Base-by-base conservation (phyloP, 92 coral and sea anemone genomes). In the Paragorgia papillata region DNA sequence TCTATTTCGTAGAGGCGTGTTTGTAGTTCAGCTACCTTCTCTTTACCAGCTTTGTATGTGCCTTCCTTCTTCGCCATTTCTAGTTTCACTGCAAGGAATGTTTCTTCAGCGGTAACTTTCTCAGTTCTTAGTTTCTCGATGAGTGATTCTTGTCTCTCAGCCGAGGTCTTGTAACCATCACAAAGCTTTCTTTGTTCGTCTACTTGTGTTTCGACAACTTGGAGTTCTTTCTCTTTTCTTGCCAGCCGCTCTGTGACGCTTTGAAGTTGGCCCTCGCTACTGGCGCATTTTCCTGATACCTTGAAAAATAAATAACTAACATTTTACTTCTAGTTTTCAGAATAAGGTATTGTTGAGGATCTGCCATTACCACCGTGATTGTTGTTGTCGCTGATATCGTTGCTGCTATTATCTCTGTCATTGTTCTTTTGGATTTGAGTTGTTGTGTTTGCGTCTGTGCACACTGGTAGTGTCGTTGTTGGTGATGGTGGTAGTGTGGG, bases 171-270 rank as follows among this genome's bases (percentile, higher is more conserved):
- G 63, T 53, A 55, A 8, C 78, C 78, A 71, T 71, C 78, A 33
- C 64, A 53, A 17, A 71, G 64, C 64, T 71, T 71, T 32, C 78
- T 57, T 51, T 71, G 78, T 55, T 71, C 78, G 18, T 71, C 78
- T 29, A 71, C 64, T 29, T 71, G 78, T 28, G 57, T 54, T 24
- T 71, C 78, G 2, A 71, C 78, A 32, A 71, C 63, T 71, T 51
- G 64, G 0, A 71, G 63, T 51, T 71, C 78, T 55, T 55, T 71
- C 13, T 71, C 78, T 34, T 71, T 71, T 17, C 78, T 71, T 34
- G 78, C 18, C 29, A 71, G 29, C 6, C 78, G 35, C 54, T 71
- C 78, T 10, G 62, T 30, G 17, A 71, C 58, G 19, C 78, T 71
- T 55, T 71, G 78, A 12, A 71, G 19, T 10, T 71, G 78, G 31